Base-by-base conservation (phyloP, 2,113 vertebrate genomes). In the Etheostoma spectabile region DNA sequence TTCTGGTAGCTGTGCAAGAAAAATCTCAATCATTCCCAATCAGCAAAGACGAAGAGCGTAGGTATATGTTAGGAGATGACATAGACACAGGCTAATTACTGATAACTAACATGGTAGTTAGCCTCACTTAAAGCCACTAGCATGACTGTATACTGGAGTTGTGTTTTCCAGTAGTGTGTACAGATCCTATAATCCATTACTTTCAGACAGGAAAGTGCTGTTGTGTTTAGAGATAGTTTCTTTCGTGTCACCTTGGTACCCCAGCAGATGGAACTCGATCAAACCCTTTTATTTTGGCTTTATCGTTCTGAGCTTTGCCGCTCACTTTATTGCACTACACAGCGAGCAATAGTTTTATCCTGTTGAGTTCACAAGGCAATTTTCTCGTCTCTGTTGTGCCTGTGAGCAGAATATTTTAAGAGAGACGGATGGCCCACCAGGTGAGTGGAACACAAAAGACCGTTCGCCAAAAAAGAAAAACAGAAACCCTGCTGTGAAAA, bases 321-420 rank as follows among this genome's bases (percentile, higher is more conserved):
- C 71, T 67, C 61, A 68, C 52, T 77, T 80, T 85, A 74, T 82
- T 74, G 62, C 71, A 55, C 62, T 66, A n/a, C 76, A 49, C 59
- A 22, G 52, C 1, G 46, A 59, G 63, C 46, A n/a, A 52, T 72
- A 55, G 59, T 77, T 64, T 53, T 45, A 60, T 68, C 56, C 61
- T 51, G 52, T 68, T 35, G n/a, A 33, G 42, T 38, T 22, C 62
- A 77, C 61, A 64, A 79, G 24, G 78, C 62, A 62, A 66, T 86
- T 86, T 81, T 81, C 74, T 81, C 68, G 51, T 74, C 57, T 86
- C 45, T 13, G 35, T 4, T 49, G 57, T 61, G 52, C 49, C 45
- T 70, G 61, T 66, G 68, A 68, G 69, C 51, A 60, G 74, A 78
- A 67, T 84, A 61, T 67, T 59, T 65, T 22, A 42, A 51, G 30